These are phyloP conservation scores for Chironomus tentans DNA, from an alignment of 2,888 invertebrate genomes.

Conservation along the genomic window DNA sequence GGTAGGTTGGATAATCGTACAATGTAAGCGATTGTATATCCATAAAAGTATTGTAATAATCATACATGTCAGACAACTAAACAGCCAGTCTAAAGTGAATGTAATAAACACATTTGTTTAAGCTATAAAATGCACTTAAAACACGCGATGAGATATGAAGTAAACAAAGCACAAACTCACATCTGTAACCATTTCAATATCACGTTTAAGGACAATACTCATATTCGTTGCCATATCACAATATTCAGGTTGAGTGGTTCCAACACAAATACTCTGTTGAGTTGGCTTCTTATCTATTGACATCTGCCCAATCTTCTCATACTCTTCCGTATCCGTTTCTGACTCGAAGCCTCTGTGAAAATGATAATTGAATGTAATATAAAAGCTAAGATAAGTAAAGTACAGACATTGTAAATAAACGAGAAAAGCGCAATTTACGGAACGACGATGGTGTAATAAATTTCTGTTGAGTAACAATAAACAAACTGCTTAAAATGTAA, in stretches of 20 bases:
- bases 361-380: slow-evolving; percentile 5
- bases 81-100: neutral
- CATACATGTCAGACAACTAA: neutral
- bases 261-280: slow-evolving; percentile 24
- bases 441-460: too few relatives aligned
- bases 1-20: too few relatives aligned
- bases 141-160: neutral
- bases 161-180: slow-evolving; percentile 29
- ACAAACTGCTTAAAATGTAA: too few relatives aligned
- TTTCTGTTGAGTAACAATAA: too few relatives aligned
- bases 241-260: slow-evolving; percentile 29
- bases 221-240: slow-evolving; percentile 33
- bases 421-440: too few relatives aligned
- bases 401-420: neutral
- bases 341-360: slow-evolving; percentile 63
- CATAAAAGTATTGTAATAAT: too few relatives aligned
- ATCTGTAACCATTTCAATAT: slow-evolving; percentile 39
- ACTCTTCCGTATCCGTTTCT: slow-evolving; percentile 73
- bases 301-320: slow-evolving; percentile 65
- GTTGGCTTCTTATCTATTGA: slow-evolving; percentile 42
- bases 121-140: neutral
- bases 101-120: neutral
- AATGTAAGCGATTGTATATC: too few relatives aligned
- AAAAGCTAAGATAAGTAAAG: too few relatives aligned
- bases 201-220: slow-evolving; percentile 34